These are phyloP conservation scores for Acipenser oxyrinchus DNA, from an alignment of 2,797 vertebrate genomes.

Conservation along the genomic window DNA sequence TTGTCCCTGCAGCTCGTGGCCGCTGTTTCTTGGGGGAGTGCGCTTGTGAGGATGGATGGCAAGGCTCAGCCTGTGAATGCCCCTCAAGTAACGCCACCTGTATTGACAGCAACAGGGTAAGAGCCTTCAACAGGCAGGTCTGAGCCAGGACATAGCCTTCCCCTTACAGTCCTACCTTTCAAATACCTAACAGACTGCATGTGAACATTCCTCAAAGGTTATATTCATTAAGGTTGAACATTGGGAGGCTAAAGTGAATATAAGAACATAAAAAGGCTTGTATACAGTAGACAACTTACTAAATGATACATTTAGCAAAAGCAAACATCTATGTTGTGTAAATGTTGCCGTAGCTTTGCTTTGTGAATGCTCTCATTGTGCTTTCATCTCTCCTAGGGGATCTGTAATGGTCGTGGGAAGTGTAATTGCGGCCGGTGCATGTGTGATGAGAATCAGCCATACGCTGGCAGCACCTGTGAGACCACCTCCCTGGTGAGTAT, in stretches of 20 bases:
- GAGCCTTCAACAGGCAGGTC: constrained; percentile 18
- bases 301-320: too few relatives aligned
- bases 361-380: too few relatives aligned
- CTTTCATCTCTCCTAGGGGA: constrained; percentile 46
- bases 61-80: constrained; percentile 75
- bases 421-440: constrained; percentile 79
- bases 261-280: too few relatives aligned
- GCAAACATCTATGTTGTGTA: too few relatives aligned
- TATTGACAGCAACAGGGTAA: constrained; percentile 75
- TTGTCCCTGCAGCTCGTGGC: constrained; percentile 63
- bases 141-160: too few relatives aligned
- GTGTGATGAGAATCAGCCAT: constrained; percentile 46
- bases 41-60: constrained; percentile 69
- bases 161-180: too few relatives aligned
- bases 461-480: constrained; percentile 66
- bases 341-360: too few relatives aligned
- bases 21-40: constrained; percentile 74
- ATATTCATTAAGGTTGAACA: too few relatives aligned
- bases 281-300: too few relatives aligned
- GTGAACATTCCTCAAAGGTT: too few relatives aligned
- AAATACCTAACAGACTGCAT: too few relatives aligned
- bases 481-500: constrained; percentile 70
- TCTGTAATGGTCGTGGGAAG: constrained; percentile 75
- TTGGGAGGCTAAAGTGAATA: too few relatives aligned
- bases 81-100: constrained; percentile 77